phyloP scores from a whole-genome alignment of 2,888 invertebrate species.

The Tenthredo amoena region DNA sequence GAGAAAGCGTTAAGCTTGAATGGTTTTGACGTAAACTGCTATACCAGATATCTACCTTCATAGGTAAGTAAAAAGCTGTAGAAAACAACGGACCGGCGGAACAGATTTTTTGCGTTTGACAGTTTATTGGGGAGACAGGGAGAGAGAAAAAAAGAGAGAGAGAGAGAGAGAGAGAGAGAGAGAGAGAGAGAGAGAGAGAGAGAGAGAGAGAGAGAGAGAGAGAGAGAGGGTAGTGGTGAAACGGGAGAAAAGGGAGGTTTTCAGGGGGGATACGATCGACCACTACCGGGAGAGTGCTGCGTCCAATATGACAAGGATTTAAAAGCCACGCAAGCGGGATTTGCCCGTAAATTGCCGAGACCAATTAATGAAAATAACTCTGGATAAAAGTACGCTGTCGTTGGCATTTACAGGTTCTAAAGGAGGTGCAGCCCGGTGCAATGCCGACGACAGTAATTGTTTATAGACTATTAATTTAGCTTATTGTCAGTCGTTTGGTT shows the following conservation, averaged over 20 bases:
- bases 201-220: not conserved
- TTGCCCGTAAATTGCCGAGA: conserved; percentile 47
- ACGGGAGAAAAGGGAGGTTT: not conserved
- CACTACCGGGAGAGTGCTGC: conserved; percentile 16
- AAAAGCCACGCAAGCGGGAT: conserved; percentile 45
- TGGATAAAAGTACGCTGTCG: conserved; percentile 46
- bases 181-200: not conserved
- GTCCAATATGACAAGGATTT: conserved; percentile 48
- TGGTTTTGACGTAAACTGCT: conserved; percentile 37
- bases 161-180: not conserved
- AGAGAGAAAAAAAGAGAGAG: not conserved
- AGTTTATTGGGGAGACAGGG: conserved; percentile 22
- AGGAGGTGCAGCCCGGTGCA: not conserved
- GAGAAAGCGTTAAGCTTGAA: conserved; percentile 35
- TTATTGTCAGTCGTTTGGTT: conserved; percentile 31
- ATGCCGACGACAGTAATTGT: conserved; percentile 19
- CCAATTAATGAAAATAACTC: conserved; percentile 52
- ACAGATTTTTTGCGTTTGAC: conserved; percentile 48
- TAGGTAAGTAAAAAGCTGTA: conserved; percentile 20
- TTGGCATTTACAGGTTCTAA: conserved; percentile 45
- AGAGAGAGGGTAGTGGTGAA: not conserved
- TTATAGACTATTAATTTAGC: conserved; percentile 33
- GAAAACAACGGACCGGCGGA: conserved; percentile 22
- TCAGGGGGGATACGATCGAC: conserved; percentile 14
- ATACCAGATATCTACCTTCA: not conserved